Conservation (phyloP, 2,888 invertebrate species). For the Nezara viridula region DNA sequence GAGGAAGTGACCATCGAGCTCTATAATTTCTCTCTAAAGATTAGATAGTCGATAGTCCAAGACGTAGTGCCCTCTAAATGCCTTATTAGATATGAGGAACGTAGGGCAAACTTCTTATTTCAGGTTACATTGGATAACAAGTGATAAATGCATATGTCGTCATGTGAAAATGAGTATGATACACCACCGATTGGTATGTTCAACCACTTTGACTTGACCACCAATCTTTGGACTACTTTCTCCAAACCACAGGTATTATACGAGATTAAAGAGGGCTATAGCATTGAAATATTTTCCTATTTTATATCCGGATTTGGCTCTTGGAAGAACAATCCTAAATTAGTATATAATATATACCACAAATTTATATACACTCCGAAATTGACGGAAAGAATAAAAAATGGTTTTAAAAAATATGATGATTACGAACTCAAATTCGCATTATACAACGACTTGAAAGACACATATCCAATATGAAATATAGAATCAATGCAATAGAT, state of each 20-base stretch:
- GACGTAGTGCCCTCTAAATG: not conserved
- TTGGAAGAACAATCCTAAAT: not conserved
- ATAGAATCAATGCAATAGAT: too few relatives aligned
- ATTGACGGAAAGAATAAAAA: too few relatives aligned
- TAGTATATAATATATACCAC: too few relatives aligned
- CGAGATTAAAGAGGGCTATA: not conserved
- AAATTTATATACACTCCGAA: too few relatives aligned
- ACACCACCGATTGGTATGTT: not conserved
- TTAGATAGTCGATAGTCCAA: not conserved
- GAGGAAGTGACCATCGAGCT: not conserved
- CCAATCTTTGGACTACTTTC: constrained; percentile 7
- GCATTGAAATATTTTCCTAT: not conserved
- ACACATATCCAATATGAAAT: too few relatives aligned
- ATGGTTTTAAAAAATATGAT: too few relatives aligned
- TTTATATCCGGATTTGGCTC: not conserved
- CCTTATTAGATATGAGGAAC: constrained; percentile 2
- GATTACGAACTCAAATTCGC: too few relatives aligned
- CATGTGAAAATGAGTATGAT: constrained; percentile 4
- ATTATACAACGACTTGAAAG: too few relatives aligned
- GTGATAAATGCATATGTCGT: not conserved
- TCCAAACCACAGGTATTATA: not conserved
- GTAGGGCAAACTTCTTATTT: not conserved
- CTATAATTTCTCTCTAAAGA: not conserved
- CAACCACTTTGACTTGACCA: not conserved
- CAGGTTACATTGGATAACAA: constrained; percentile 1